These are phyloP conservation scores for Dasyurus viverrinus DNA, from an alignment of 2,113 vertebrate species.

Conservation along the genomic window DNA sequence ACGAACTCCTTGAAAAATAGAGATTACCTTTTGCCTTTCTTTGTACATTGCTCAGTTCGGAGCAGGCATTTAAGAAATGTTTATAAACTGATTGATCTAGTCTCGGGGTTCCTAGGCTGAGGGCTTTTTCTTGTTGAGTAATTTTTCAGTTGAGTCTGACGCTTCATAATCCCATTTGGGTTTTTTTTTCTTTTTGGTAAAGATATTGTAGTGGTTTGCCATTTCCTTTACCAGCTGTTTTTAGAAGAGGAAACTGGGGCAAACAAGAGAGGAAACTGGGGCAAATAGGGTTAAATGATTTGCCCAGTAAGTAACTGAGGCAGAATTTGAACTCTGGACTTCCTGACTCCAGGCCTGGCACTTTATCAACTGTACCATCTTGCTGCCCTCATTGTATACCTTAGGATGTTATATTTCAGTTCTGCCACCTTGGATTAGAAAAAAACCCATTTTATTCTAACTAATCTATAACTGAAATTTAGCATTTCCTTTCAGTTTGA, in stretches of 20 bases:
- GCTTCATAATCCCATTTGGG: background rate
- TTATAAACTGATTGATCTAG: background rate
- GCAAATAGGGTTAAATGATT: background rate
- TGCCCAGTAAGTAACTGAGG: background rate
- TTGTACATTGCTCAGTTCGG: background rate
- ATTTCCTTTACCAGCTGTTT: background rate
- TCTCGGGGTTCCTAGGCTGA: background rate
- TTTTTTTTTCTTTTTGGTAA: background rate
- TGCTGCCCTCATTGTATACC: background rate
- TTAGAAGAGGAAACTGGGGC: background rate
- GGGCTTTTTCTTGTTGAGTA: background rate
- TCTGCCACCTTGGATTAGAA: background rate
- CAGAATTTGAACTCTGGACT: background rate
- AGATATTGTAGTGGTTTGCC: background rate
- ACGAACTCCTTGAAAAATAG: background rate
- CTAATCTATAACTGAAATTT: background rate
- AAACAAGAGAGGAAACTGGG: background rate
- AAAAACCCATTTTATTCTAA: background rate
- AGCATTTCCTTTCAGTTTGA: background rate
- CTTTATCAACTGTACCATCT: background rate
- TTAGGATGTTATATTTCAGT: background rate
- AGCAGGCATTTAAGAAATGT: background rate
- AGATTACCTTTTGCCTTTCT: background rate
- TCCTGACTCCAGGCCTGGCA: background rate
- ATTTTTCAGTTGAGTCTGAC: background rate